Percentiles rank a stretch among this genome's conserved stretches.
Evolutionary conservation across 1,140 invertebrate genomes (phyloP).

Genomic region (Araneus ventricosus): DNA sequence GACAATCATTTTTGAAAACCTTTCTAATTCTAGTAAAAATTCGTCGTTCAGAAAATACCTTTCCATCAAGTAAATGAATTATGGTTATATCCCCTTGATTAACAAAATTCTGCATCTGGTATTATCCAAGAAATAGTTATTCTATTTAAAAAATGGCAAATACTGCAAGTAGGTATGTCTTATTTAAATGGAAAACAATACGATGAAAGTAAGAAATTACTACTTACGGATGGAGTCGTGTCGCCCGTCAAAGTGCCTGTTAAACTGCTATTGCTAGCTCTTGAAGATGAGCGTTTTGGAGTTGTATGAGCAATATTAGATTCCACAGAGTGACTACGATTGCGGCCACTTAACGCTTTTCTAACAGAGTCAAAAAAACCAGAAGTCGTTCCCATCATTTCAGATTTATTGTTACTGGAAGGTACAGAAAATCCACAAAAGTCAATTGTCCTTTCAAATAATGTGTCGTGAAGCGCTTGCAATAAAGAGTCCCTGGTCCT

Average conservation of each 20-base stretch:
- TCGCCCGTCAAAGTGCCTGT: slow-evolving; percentile 67
- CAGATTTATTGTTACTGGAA: slow-evolving; percentile 62
- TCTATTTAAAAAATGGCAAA: no score
- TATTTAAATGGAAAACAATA: background rate
- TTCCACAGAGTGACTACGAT: slow-evolving; percentile 81
- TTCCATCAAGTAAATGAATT: no score
- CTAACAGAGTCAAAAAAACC: slow-evolving; percentile 95
- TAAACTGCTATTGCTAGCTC: slow-evolving; percentile 71
- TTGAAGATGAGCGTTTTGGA: slow-evolving; percentile 72
- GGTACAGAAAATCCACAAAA: slow-evolving; percentile 86
- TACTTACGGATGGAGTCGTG: slow-evolving; percentile 70
- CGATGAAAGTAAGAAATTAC: background rate
- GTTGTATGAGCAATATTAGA: slow-evolving; percentile 67
- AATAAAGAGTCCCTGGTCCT: slow-evolving; percentile 93
- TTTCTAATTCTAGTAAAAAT: no score
- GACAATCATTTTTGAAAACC: no score
- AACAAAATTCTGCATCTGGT: no score
- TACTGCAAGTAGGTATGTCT: no score
- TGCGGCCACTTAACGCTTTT: slow-evolving; percentile 90
- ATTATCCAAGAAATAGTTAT: no score
- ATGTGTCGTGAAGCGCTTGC: slow-evolving; percentile 91
- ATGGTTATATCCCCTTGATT: no score
- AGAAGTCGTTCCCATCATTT: slow-evolving; percentile 81
- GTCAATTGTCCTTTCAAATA: slow-evolving; percentile 91
- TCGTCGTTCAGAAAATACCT: no score